Conservation (phyloP, 1,140 invertebrate species). For the Cotesia glomerata region DNA sequence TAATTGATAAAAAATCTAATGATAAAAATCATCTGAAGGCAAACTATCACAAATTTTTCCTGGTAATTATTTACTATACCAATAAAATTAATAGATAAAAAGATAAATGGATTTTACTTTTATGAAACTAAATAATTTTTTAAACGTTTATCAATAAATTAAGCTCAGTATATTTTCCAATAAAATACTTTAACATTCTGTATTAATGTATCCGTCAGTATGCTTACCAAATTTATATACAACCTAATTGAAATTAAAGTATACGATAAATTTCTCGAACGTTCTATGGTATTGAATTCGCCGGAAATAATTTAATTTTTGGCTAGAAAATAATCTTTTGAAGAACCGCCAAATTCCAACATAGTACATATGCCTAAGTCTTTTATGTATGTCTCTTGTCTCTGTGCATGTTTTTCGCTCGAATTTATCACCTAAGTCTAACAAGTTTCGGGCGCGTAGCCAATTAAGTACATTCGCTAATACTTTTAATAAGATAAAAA, state of each 20-base stretch:
- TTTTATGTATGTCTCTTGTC: neutral
- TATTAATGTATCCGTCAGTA: too few relatives aligned
- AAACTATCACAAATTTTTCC: too few relatives aligned
- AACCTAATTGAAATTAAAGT: neutral
- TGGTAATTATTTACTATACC: too few relatives aligned
- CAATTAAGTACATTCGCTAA: neutral
- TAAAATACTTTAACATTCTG: too few relatives aligned
- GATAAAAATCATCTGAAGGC: too few relatives aligned
- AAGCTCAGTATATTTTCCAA: too few relatives aligned
- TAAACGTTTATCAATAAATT: too few relatives aligned
- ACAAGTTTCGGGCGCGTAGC: neutral
- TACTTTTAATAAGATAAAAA: constrained; percentile 35
- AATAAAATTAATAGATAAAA: too few relatives aligned
- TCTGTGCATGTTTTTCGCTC: too few relatives aligned
- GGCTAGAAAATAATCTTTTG: neutral
- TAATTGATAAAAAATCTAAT: constrained; percentile 50
- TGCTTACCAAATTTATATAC: too few relatives aligned
- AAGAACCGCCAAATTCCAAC: neutral
- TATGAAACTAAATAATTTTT: too few relatives aligned
- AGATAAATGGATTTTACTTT: too few relatives aligned
- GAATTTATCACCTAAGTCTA: neutral
- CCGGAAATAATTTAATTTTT: neutral
- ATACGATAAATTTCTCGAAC: neutral
- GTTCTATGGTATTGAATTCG: neutral
- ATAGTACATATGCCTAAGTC: neutral